Base-by-base conservation (phyloP, 2,888 invertebrate species). In the Tinea trinotella region DNA sequence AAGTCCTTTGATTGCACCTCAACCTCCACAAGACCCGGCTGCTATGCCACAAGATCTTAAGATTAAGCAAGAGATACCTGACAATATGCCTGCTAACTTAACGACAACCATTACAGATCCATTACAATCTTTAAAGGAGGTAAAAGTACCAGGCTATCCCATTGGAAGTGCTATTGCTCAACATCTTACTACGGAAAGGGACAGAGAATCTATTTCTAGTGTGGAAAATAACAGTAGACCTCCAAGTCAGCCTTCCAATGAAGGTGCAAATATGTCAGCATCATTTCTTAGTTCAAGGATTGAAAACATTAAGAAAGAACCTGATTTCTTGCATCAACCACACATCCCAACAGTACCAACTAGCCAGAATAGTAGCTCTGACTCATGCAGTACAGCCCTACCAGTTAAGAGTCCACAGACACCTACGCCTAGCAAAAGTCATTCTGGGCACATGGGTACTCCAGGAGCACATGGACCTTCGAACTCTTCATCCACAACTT, bases 291-390 rank as follows among this genome's bases (percentile, higher is more conserved):
- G 91, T 5, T 91, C 92, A 13, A 87, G 89, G 60, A 80, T 92
- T 61, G 92, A 92, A 46, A 90, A 89, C 62, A 92, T 93, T 58
- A 93, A 93, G 69, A 92, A 92, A 61, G 92, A 93, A 70, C 91
- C 92, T 13, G 92, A 92, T 68, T 88, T 78, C 67, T 73, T 71
- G 66, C 88, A 84, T 61, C 83, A 82, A 62, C 78, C 82, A 54
- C 86, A 83, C 59, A 62, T 84, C n/a, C 87, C 88, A 19, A 85
- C 88, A 59, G 83, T 82, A 30, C 84, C 87, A 52, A 71, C 87
- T 18, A 87, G 84, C 59, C 79, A 88, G 65, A 67, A 72, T 35
- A 73, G 71, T 64, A 69, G 68, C 36, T 70, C 75, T 54, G 89
- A 89, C 3, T 71, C 77, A 13, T 60, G 64, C n/a, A 76, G 79